These are phyloP conservation scores for Labeo calbasu DNA, from an alignment of 2,797 vertebrate species.

Conservation along the genomic window DNA sequence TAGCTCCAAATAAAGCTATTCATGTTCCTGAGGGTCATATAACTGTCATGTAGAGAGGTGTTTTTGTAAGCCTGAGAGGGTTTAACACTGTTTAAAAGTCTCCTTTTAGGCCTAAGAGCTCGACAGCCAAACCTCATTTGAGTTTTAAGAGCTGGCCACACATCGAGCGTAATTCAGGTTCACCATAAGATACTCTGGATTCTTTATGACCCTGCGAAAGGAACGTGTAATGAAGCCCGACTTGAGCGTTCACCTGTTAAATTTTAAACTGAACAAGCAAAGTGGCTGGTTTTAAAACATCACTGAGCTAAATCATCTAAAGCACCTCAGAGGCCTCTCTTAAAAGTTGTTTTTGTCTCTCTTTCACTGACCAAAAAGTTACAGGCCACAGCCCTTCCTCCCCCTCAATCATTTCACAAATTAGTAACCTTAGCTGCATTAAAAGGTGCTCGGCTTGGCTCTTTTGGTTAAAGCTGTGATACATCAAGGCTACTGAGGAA, in stretches of 20 bases:
- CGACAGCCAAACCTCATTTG: conserved; percentile 50
- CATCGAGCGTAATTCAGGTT: conserved; percentile 46
- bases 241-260: conserved; percentile 54
- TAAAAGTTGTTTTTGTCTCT: not conserved
- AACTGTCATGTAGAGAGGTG: conserved; percentile 63
- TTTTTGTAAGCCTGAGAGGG: conserved; percentile 43
- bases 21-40: conserved; percentile 62
- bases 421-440: conserved; percentile 5
- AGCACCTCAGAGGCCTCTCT: conserved; percentile 40
- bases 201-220: conserved; percentile 34
- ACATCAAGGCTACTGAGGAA: conserved; percentile 41
- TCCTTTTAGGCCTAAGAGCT: conserved; percentile 52
- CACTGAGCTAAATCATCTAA: conserved; percentile 33
- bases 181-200: conserved; percentile 48
- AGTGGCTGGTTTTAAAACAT: conserved; percentile 20
- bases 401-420: conserved; percentile 35
- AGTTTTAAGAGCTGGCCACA: conserved; percentile 65
- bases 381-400: conserved; percentile 25
- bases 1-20: conserved; percentile 59
- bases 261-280: conserved; percentile 31
- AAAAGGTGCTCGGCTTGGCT: conserved; percentile 53
- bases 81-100: conserved; percentile 59
- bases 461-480: conserved; percentile 36
- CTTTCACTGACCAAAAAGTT: not conserved
- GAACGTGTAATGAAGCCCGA: conserved; percentile 45